Evolutionary conservation across 1,140 invertebrate species (phyloP).

Genomic region (Pseudomyrmex sp.): DNA sequence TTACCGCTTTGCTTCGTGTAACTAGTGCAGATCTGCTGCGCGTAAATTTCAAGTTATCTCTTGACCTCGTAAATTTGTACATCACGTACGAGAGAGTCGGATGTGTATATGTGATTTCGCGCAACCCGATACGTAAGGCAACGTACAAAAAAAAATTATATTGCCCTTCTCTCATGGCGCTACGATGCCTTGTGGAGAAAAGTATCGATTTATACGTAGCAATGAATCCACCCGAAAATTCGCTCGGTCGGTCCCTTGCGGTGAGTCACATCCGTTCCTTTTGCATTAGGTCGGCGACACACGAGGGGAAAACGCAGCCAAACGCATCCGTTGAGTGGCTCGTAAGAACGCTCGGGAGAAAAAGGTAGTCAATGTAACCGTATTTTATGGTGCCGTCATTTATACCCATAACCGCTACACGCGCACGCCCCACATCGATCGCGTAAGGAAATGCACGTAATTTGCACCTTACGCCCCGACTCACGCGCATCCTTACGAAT

Average conservation of each 20-base stretch:
- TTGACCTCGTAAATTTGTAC: constrained; percentile 53
- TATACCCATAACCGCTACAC: constrained; percentile 42
- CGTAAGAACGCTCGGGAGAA: constrained; percentile 53
- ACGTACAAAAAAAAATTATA: constrained; percentile 9
- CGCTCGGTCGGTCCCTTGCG: constrained; percentile 31
- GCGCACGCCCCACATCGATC: constrained; percentile 44
- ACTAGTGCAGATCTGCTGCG: constrained; percentile 24
- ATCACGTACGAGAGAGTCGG: constrained; percentile 24
- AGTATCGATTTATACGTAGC: constrained; percentile 60
- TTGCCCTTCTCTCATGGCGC: not conserved
- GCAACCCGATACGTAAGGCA: constrained; percentile 16
- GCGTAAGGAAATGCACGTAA: constrained; percentile 43
- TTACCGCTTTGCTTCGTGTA: constrained; percentile 31
- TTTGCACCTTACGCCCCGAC: not conserved
- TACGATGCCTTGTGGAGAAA: constrained; percentile 5
- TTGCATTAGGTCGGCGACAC: constrained; percentile 44
- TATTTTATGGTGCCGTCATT: constrained; percentile 65
- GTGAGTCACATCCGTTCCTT: constrained; percentile 71
- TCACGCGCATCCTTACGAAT: constrained; percentile 12
- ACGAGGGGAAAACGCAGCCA: constrained; percentile 57
- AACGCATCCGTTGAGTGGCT: constrained; percentile 48
- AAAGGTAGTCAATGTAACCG: constrained; percentile 64
- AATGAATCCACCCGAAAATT: constrained; percentile 64
- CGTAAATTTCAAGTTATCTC: constrained; percentile 57
- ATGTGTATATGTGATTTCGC: constrained; percentile 8